Conservation (phyloP, 2,888 invertebrate species). For the Chaetogeoica ovagalla region DNA sequence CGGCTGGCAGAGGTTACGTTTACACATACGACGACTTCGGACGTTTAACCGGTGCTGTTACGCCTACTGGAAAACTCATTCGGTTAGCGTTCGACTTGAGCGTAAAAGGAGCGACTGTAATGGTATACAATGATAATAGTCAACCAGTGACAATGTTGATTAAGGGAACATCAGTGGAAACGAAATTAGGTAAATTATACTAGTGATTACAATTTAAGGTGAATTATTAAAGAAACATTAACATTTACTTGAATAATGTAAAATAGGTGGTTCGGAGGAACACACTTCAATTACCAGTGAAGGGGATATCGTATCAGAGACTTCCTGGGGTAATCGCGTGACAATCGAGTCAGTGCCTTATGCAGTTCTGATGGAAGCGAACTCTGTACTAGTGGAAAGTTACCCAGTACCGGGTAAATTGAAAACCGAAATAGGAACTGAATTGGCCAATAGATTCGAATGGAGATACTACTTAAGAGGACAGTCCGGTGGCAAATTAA, state of each 20-base stretch:
- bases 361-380: slow-evolving; percentile 83
- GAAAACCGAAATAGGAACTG: slow-evolving; percentile 85
- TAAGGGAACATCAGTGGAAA: slow-evolving; percentile 82
- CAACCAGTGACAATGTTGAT: slow-evolving; percentile 84
- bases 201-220: background rate
- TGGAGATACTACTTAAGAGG: slow-evolving; percentile 87
- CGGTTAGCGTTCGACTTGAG: slow-evolving; percentile 86
- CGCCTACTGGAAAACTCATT: slow-evolving; percentile 93
- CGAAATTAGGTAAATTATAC: slow-evolving; percentile 65
- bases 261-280: slow-evolving; percentile 73
- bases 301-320: slow-evolving; percentile 77
- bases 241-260: background rate
- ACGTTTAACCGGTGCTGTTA: slow-evolving; percentile 84
- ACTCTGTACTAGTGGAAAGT: slow-evolving; percentile 84
- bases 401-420: slow-evolving; percentile 91
- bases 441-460: slow-evolving; percentile 89
- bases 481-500: slow-evolving; percentile 34
- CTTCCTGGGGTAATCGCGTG: slow-evolving; percentile 85
- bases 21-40: slow-evolving; percentile 96
- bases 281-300: slow-evolving; percentile 79
- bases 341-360: slow-evolving; percentile 91
- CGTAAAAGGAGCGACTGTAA: slow-evolving; percentile 84
- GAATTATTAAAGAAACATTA: background rate
- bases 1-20: slow-evolving; percentile 86
- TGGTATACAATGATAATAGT: slow-evolving; percentile 79